These are phyloP conservation scores for Rhea americana DNA, from an alignment of 2,113 vertebrate species.

Conservation along the genomic window DNA sequence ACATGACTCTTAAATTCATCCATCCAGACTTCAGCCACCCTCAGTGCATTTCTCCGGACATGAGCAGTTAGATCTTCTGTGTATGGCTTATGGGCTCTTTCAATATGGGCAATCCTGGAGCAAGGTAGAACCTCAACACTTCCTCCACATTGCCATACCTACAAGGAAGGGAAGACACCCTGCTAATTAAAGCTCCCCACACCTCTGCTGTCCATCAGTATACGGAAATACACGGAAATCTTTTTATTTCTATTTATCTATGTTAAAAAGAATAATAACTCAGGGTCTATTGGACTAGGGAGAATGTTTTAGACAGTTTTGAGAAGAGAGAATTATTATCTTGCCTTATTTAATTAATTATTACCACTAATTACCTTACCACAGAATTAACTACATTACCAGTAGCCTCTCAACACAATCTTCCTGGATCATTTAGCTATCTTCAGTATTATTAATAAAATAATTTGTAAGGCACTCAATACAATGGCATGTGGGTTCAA, in stretches of 20 bases:
- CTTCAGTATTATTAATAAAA: not conserved
- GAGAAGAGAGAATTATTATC: not conserved
- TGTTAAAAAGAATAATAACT: not conserved
- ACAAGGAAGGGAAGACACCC: not conserved
- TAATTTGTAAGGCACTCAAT: not conserved
- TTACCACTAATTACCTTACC: not conserved
- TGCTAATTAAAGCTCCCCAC: not conserved
- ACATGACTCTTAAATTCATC: constrained; percentile 98
- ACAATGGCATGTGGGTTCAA: not conserved
- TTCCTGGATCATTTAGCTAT: not conserved
- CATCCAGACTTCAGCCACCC: constrained; percentile 98
- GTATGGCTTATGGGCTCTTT: constrained; percentile 96
- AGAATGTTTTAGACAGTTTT: not conserved
- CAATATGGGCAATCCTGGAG: constrained; percentile 94
- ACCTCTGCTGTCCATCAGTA: not conserved
- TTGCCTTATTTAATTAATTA: not conserved
- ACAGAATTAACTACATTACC: not conserved
- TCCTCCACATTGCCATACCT: constrained; percentile 98
- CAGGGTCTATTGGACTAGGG: not conserved
- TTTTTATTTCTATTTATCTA: not conserved
- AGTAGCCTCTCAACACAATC: not conserved
- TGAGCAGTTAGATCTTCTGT: constrained; percentile 92
- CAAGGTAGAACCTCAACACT: constrained; percentile 96
- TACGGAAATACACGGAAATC: not conserved
- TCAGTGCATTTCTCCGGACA: constrained; percentile 91